These are phyloP conservation scores for Nasonia giraulti DNA, from an alignment of 1,140 invertebrate species.

Conservation along the genomic window DNA sequence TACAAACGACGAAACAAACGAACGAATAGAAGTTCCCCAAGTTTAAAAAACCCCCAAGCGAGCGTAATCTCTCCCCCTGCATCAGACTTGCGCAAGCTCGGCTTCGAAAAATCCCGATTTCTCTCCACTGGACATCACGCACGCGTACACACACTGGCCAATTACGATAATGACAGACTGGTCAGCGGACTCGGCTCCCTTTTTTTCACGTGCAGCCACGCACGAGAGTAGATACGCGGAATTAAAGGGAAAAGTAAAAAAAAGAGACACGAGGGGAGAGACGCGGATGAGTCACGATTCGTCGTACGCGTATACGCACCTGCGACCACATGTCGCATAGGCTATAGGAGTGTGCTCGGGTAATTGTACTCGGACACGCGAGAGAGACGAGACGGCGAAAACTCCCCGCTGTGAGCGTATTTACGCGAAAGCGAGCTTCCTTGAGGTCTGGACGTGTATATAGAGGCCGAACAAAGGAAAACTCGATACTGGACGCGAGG, in stretches of 20 bases:
- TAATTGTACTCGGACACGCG: slow-evolving; percentile 39
- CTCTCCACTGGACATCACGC: neutral
- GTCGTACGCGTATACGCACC: neutral
- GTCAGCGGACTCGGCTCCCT: neutral
- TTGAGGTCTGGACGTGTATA: neutral
- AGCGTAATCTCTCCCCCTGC: too few species aligned
- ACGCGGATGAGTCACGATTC: slow-evolving; percentile 17
- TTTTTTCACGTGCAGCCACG: neutral
- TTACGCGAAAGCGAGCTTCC: slow-evolving; percentile 12
- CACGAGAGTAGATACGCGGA: neutral
- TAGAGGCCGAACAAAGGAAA: neutral
- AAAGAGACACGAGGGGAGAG: neutral
- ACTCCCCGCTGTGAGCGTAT: neutral
- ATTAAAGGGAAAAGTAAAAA: neutral
- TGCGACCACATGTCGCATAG: slow-evolving; percentile 30
- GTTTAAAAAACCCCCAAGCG: too few species aligned
- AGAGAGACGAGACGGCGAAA: slow-evolving; percentile 3
- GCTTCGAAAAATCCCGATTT: slow-evolving; percentile 5
- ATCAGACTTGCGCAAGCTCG: neutral
- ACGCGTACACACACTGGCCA: neutral
- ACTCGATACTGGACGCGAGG: neutral
- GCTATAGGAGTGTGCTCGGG: neutral
- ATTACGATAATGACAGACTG: slow-evolving; percentile 33
- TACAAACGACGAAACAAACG: too few species aligned
- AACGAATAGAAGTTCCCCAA: too few species aligned